Conservation (phyloP, 1,140 invertebrate species). For the Leptinotarsa undecemlineata region DNA sequence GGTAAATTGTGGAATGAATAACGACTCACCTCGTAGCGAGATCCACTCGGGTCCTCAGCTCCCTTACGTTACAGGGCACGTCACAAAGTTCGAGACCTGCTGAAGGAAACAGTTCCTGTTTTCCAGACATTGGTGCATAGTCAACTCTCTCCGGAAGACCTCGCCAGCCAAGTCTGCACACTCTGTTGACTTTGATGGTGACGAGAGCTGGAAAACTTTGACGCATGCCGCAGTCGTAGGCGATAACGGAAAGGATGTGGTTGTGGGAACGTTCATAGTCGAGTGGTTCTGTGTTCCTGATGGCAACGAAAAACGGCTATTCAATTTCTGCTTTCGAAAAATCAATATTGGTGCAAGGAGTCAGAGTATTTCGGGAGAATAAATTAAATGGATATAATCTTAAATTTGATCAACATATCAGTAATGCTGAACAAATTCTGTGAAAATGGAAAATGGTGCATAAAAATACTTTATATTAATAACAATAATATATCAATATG, state of each 20-base stretch:
- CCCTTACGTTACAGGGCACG: conserved; percentile 72
- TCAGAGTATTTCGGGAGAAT: no score
- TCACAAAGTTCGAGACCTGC: conserved; percentile 88
- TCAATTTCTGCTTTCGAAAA: no score
- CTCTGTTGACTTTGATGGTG: conserved; percentile 83
- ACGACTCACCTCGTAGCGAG: conserved; percentile 58
- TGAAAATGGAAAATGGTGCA: no score
- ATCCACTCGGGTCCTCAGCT: conserved; percentile 68
- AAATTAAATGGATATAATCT: no score
- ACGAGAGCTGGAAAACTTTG: conserved; percentile 88
- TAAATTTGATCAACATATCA: no score
- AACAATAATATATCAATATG: no score
- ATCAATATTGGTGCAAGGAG: no score
- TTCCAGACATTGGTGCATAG: conserved; percentile 83
- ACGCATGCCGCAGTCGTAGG: conserved; percentile 94
- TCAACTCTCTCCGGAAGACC: conserved; percentile 88
- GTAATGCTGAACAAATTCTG: no score
- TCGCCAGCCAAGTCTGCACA: conserved; percentile 62
- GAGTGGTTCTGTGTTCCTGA: conserved; percentile 81
- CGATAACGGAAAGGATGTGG: conserved; percentile 95
- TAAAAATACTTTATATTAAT: no score
- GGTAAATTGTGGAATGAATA: no score
- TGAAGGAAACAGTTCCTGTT: conserved; percentile 79
- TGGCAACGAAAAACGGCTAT: no score
- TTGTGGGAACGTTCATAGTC: conserved; percentile 92